Evolutionary conservation across 2,797 vertebrate genomes (phyloP).

Genomic region (Vireo griseus): DNA sequence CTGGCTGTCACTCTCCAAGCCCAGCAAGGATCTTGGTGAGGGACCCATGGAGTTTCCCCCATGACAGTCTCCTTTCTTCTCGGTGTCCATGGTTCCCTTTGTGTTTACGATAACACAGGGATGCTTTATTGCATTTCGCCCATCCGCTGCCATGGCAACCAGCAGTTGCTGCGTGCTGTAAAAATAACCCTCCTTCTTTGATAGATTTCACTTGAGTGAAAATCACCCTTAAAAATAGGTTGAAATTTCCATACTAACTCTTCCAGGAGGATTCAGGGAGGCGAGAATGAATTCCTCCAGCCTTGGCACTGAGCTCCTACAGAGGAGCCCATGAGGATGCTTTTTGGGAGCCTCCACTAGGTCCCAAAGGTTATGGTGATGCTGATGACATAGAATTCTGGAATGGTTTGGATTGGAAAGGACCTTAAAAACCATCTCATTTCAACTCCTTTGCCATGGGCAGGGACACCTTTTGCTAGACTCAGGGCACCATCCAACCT

Average conservation of each 20-base stretch:
- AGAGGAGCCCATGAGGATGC: neutral
- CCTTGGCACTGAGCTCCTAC: neutral
- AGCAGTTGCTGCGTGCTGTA: slow-evolving; percentile 75
- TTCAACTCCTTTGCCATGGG: neutral
- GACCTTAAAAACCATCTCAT: neutral
- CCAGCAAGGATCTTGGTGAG: neutral
- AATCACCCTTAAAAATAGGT: slow-evolving; percentile 85
- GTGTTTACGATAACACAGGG: slow-evolving; percentile 81
- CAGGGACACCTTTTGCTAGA: neutral
- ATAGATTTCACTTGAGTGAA: slow-evolving; percentile 84
- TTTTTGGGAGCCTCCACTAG: neutral
- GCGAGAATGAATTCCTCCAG: slow-evolving; percentile 25
- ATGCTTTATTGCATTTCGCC: slow-evolving; percentile 81
- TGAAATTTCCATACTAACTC: slow-evolving; percentile 83
- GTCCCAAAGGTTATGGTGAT: neutral
- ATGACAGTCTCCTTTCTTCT: slow-evolving; percentile 68
- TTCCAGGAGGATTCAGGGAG: slow-evolving; percentile 64
- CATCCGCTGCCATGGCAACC: slow-evolving; percentile 80
- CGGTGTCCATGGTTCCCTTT: slow-evolving; percentile 76
- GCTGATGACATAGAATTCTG: neutral
- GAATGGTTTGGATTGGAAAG: neutral
- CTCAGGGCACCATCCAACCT: neutral
- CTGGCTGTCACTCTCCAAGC: neutral
- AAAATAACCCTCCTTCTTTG: slow-evolving; percentile 83
- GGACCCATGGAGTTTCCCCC: neutral